Percentiles rank a stretch among this genome's conserved stretches.
Evolutionary conservation across 2,797 vertebrate genomes (phyloP).

Genomic region (Eulemur mongoz): DNA sequence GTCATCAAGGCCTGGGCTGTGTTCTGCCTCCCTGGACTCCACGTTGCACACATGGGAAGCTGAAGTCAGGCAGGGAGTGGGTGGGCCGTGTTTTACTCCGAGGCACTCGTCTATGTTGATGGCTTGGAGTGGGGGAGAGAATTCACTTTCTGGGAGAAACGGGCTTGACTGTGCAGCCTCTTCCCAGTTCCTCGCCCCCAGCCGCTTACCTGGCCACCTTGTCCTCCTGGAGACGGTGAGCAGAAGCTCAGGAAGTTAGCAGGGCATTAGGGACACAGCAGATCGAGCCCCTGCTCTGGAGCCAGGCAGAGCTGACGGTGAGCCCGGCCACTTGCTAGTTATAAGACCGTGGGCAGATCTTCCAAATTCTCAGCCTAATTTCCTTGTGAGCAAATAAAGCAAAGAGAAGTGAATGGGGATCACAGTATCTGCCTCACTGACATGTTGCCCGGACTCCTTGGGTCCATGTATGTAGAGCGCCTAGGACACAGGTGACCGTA

Average conservation of each 20-base stretch:
- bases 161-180: background rate
- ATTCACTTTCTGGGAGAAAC: background rate
- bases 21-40: background rate
- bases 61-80: background rate
- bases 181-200: background rate
- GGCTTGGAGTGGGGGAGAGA: background rate
- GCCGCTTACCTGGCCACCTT: background rate
- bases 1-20: background rate
- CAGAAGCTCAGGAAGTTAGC: background rate
- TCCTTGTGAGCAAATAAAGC: background rate
- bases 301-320: background rate
- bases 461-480: fast-evolving
- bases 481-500: fast-evolving
- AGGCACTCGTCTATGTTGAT: background rate
- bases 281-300: background rate
- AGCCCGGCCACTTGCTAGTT: background rate
- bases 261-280: background rate
- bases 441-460: fast-evolving
- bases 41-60: background rate
- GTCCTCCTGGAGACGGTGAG: background rate
- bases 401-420: background rate
- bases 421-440: background rate
- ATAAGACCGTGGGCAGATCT: background rate
- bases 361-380: background rate
- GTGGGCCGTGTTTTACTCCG: fast-evolving